Conservation (phyloP, 2,113 vertebrate species). For the Microtus richardsoni region DNA sequence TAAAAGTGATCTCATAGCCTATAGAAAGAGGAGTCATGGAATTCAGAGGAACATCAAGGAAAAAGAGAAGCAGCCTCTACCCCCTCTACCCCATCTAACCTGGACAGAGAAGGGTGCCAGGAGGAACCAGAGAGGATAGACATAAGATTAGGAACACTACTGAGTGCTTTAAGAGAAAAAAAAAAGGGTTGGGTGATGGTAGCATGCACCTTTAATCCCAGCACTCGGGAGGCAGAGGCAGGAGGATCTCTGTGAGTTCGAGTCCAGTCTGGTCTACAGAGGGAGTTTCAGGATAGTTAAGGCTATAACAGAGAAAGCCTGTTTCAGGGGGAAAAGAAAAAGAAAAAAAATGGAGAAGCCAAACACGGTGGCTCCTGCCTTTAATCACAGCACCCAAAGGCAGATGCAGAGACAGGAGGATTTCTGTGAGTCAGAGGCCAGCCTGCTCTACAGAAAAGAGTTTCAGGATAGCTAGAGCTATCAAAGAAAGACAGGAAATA, state of each 20-base stretch:
- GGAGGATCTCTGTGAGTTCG: neutral
- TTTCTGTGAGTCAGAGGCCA: neutral
- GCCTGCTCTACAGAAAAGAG: neutral
- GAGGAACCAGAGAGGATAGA: neutral
- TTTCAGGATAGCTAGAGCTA: neutral
- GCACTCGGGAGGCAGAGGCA: neutral
- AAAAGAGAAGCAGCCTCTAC: neutral
- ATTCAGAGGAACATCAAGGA: neutral
- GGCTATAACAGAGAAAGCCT: too few species aligned
- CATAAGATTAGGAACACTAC: neutral
- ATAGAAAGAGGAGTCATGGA: constrained; percentile 44
- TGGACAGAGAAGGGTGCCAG: neutral
- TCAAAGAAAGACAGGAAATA: neutral
- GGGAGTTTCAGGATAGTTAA: too few species aligned
- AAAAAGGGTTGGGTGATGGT: neutral
- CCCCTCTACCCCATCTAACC: neutral
- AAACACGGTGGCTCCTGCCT: neutral
- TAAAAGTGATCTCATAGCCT: constrained; percentile 99
- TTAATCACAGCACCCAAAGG: neutral
- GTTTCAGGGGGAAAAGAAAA: too few species aligned
- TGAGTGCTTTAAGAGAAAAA: constrained; percentile 1
- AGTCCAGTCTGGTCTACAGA: neutral
- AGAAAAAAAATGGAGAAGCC: neutral
- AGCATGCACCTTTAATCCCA: neutral
- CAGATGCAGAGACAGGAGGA: neutral